Conservation (phyloP, 2,888 invertebrate species). For the Oligia strigilis region DNA sequence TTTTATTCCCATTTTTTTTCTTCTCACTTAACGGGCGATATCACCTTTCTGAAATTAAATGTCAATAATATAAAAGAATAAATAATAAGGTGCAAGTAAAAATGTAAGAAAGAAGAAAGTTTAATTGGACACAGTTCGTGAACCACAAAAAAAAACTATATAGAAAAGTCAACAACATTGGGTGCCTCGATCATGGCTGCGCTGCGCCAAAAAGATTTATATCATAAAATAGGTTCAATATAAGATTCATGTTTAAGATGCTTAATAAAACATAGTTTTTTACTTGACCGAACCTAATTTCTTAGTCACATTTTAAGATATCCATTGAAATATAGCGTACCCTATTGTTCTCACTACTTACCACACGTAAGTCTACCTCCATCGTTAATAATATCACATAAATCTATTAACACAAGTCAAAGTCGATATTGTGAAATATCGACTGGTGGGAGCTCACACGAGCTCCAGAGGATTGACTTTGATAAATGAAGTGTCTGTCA, state of each 20-base stretch:
- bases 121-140: no score
- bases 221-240: no score
- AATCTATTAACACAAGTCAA: slow-evolving; percentile 44
- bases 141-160: no score
- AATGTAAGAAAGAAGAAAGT: no score
- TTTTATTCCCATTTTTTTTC: no score
- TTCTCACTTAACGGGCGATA: background rate
- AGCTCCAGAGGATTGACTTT: slow-evolving; percentile 42
- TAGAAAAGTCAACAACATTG: no score
- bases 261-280: no score
- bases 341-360: background rate
- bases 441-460: slow-evolving; percentile 17
- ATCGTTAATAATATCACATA: slow-evolving; percentile 34
- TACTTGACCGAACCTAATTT: no score
- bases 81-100: background rate
- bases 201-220: no score
- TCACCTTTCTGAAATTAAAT: background rate
- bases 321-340: background rate
- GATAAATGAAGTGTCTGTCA: slow-evolving; percentile 52
- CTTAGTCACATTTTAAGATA: background rate
- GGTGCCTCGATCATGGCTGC: no score
- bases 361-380: background rate
- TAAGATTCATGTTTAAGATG: no score
- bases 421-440: slow-evolving; percentile 46
- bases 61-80: background rate